Evolutionary conservation across 2,797 vertebrate species (phyloP).

Genomic region (Acomys russatus): DNA sequence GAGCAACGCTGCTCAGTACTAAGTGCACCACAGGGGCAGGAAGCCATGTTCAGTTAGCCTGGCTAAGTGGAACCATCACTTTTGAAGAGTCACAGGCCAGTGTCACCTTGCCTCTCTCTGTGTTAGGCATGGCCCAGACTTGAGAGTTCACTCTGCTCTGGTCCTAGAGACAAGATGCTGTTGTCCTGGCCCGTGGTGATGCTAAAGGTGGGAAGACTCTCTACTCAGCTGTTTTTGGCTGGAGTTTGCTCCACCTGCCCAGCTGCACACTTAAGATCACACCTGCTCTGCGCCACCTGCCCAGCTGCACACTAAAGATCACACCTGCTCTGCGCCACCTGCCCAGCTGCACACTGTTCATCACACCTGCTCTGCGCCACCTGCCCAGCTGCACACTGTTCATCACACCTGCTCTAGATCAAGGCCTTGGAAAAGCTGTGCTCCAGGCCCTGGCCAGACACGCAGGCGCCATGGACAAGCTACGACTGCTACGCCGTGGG

Average conservation of each 20-base stretch:
- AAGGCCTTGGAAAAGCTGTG: accelerated
- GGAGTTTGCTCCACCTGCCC: too few species aligned
- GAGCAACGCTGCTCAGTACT: neutral
- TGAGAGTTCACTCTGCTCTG: neutral
- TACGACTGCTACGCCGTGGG: too few species aligned
- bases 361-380: neutral
- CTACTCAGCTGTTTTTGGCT: neutral
- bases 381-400: neutral
- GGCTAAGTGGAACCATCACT: neutral
- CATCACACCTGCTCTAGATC: neutral
- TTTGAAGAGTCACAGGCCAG: neutral
- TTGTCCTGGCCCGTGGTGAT: neutral
- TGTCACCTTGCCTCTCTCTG: too few species aligned
- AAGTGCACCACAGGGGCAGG: accelerated
- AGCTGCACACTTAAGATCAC: neutral
- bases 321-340: too few species aligned
- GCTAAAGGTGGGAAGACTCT: neutral
- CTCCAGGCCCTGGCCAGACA: too few species aligned
- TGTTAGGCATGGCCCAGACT: neutral
- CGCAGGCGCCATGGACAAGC: accelerated
- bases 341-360: neutral
- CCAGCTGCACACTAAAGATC: neutral
- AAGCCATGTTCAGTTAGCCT: too few species aligned
- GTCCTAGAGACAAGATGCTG: neutral
- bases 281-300: too few species aligned